Evolutionary conservation across 1,140 invertebrate genomes (phyloP).

Genomic region (Centruroides sculpturatus): DNA sequence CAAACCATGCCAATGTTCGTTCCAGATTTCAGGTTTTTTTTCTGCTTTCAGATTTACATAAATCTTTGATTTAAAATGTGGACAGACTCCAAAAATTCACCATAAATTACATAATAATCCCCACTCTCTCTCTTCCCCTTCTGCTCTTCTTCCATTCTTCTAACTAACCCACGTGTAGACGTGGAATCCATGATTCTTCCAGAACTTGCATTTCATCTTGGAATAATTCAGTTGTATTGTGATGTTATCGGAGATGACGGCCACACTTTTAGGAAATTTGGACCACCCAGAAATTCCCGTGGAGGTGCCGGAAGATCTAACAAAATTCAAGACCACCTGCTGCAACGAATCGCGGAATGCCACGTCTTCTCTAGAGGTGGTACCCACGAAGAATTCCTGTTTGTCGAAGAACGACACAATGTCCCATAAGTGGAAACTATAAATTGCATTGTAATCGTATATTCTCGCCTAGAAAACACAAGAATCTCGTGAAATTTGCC

Average conservation of each 20-base stretch:
- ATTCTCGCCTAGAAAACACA: slow-evolving; percentile 7
- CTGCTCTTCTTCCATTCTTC: background rate
- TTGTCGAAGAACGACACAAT: slow-evolving; percentile 15
- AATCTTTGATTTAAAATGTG: too few species aligned
- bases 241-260: background rate
- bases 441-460: slow-evolving; percentile 12
- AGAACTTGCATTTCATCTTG: slow-evolving; percentile 12
- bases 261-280: slow-evolving; percentile 8
- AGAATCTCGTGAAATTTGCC: background rate
- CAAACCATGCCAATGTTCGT: too few species aligned
- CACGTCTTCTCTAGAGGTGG: slow-evolving; percentile 7
- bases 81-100: too few species aligned
- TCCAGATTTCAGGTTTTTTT: too few species aligned
- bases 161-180: slow-evolving; percentile 11
- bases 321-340: slow-evolving; percentile 10
- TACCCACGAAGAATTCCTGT: slow-evolving; percentile 9
- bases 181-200: slow-evolving; percentile 8
- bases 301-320: background rate
- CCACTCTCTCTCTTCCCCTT: too few species aligned
- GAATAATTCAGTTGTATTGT: slow-evolving; percentile 2
- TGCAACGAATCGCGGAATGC: slow-evolving; percentile 7
- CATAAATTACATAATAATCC: too few species aligned
- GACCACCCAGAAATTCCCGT: slow-evolving; percentile 1
- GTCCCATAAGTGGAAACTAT: slow-evolving; percentile 16
- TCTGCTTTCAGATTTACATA: too few species aligned